phyloP scores from a whole-genome alignment of 2,113 vertebrate genomes.

The Platanista minor region DNA sequence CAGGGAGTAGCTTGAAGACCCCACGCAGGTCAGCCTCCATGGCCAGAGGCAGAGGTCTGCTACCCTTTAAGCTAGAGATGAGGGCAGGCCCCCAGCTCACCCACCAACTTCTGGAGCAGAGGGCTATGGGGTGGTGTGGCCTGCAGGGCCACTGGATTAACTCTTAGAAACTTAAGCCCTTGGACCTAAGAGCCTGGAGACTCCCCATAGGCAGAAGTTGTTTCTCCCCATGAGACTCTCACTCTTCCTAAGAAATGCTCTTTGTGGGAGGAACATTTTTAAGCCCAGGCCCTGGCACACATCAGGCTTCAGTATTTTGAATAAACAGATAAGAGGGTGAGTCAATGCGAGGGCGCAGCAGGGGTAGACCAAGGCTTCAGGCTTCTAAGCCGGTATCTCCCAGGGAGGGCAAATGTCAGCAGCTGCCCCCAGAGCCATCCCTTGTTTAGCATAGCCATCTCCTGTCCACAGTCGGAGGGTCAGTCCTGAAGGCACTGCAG shows the following conservation, averaged over 20 bases:
- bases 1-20: not conserved
- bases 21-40: fast-evolving
- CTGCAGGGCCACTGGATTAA: not conserved
- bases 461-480: not conserved
- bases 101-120: not conserved
- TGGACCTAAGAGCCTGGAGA: not conserved
- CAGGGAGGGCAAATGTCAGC: not conserved
- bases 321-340: not conserved
- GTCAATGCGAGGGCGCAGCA: fast-evolving
- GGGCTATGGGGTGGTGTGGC: not conserved
- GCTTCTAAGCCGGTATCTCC: not conserved
- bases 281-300: not conserved
- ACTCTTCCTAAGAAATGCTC: not conserved
- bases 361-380: not conserved
- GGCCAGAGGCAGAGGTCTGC: not conserved
- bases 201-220: not conserved
- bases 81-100: not conserved
- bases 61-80: not conserved
- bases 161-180: not conserved
- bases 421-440: not conserved
- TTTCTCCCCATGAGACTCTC: not conserved
- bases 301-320: not conserved
- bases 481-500: not conserved
- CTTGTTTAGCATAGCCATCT: not conserved
- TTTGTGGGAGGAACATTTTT: not conserved